Percentiles rank a stretch among this genome's conserved stretches.
These are phyloP conservation scores for Drosophila hamatofila DNA, from an alignment of 2,888 invertebrate species.

Conservation along the genomic window DNA sequence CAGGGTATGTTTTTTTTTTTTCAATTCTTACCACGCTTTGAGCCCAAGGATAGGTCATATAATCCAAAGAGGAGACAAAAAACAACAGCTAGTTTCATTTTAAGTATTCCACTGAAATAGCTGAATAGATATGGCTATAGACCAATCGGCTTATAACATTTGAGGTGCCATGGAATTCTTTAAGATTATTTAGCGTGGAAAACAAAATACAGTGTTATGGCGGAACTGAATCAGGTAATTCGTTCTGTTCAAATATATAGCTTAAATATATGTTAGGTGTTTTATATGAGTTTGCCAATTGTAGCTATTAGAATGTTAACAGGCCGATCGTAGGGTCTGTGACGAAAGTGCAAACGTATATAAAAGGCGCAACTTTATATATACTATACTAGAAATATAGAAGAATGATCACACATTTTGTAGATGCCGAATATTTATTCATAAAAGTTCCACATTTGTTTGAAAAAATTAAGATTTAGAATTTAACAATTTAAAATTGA, in stretches of 20 bases:
- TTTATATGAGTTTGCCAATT: too few species aligned
- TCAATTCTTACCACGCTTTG: too few species aligned
- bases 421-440: conserved; percentile 1
- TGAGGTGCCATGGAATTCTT: not conserved
- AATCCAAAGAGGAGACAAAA: not conserved
- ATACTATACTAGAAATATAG: too few species aligned
- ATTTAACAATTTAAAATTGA: conserved; percentile 3
- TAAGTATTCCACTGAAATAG: not conserved
- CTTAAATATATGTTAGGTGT: too few species aligned
- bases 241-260: too few species aligned
- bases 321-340: too few species aligned
- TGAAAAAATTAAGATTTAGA: conserved; percentile 10
- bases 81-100: not conserved
- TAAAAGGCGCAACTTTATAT: too few species aligned
- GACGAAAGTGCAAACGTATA: too few species aligned
- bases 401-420: not conserved
- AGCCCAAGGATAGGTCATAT: not conserved
- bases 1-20: too few species aligned
- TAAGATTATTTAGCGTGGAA: not conserved
- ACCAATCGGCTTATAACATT: not conserved
- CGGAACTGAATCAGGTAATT: too few species aligned
- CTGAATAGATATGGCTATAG: not conserved
- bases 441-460: not conserved
- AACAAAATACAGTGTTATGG: too few species aligned
- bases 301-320: too few species aligned